Evolutionary conservation across 1,140 invertebrate species (phyloP), one percentile per base, ranked within the genome.

Genomic region (Zaprionus tsacasi): DNA sequence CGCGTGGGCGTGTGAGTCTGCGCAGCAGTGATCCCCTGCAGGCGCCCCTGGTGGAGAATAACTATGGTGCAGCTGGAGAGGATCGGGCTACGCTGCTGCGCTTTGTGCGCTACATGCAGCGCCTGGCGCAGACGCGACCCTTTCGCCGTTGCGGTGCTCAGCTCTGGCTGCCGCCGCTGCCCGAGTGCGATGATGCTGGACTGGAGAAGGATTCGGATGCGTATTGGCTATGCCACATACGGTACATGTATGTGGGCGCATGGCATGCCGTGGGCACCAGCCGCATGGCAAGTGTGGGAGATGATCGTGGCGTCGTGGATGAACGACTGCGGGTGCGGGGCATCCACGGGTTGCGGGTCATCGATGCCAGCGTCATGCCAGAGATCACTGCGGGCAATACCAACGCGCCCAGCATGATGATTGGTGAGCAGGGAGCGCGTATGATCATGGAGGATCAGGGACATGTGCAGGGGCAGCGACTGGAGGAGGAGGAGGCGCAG

Each of bases 341-440:
- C 0, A 91, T 97, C 1, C 81, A 89, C 1, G 94, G 94, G 3
- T 83, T 97, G 5, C 93, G 96, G 69, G 96, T 98, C 0, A 94
- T 95, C 1, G 96, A 98, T 93, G 96, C 96, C 27, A 97, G 96
- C 69, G 94, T 97, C 6, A 97, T 97, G 95, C 96, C 97, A 0
- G 92, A 91, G 3, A 94, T 97, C n/a, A 93, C 95, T 0, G 94
- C 95, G 30, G 96, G 95, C 1, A 96, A 97, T 70, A 96, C 96
- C 0, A 96, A 96, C 89, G 96, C 95, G 5, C 94, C 96, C 0
- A 94, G 94, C 0, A 95, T 96, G 43, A 96, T 96, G 94, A 96
- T 97, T 50, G 96, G 94, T 0, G 96, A 97, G 90, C 96, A 96
- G 78, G 96, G 94, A 0, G 93, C 95, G 0, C 95, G 96, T 74